Conservation (phyloP, 2,888 invertebrate species). For the Allolobophora icterica region DNA sequence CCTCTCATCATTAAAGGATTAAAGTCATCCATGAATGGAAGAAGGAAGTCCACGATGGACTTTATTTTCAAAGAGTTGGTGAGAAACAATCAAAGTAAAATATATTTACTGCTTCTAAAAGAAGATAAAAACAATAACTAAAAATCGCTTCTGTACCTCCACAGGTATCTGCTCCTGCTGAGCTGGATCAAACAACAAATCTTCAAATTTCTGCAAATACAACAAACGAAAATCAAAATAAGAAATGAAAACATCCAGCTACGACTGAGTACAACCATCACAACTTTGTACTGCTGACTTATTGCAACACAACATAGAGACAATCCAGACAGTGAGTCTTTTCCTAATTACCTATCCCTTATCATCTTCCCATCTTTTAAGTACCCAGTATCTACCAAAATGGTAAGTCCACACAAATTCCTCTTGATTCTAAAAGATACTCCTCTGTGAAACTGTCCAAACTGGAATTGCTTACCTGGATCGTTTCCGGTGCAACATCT, state of each 20-base stretch:
- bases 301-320: neutral
- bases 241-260: neutral
- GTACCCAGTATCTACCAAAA: neutral
- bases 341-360: neutral
- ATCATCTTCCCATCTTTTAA: neutral
- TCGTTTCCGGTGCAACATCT: neutral
- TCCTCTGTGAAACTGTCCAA: neutral
- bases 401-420: neutral
- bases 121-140: neutral
- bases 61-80: no score
- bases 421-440: neutral
- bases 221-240: neutral
- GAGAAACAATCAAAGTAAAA: no score
- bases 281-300: neutral
- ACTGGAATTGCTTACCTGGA: neutral
- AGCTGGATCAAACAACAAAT: neutral
- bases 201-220: conserved; percentile 14
- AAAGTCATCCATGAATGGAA: no score
- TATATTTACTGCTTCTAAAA: no score
- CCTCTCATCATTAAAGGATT: no score
- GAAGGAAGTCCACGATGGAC: no score
- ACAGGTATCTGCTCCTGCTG: neutral
- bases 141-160: neutral
- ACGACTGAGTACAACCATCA: neutral
- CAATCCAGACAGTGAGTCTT: neutral